These are phyloP conservation scores for Chlamydotis undulata DNA, from an alignment of 2,113 vertebrate species.

Conservation along the genomic window DNA sequence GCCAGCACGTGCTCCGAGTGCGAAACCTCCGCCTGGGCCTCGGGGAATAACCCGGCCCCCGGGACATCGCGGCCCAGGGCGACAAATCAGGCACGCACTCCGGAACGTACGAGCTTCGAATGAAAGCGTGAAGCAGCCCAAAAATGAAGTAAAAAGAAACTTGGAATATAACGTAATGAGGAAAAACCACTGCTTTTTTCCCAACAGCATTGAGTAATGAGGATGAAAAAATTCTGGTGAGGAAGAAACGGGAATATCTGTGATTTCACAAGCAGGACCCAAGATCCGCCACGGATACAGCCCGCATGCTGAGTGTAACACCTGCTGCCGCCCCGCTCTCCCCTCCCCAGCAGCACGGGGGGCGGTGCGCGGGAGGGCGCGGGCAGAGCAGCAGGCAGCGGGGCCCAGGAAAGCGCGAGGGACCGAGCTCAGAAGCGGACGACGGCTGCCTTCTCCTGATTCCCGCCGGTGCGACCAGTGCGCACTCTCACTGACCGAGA, in stretches of 20 bases:
- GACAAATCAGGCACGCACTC: accelerated
- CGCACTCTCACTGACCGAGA: accelerated
- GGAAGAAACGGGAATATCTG: not conserved
- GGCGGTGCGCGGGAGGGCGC: not conserved
- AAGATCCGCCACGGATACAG: not conserved
- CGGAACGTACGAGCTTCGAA: not conserved
- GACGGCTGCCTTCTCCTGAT: not conserved
- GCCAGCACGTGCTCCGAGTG: accelerated
- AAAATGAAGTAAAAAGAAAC: not conserved
- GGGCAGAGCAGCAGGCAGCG: accelerated
- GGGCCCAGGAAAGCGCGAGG: too few relatives aligned
- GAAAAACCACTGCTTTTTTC: accelerated
- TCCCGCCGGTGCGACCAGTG: accelerated
- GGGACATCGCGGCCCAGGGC: accelerated
- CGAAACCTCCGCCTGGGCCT: not conserved
- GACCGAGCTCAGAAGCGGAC: not conserved
- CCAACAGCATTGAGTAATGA: not conserved
- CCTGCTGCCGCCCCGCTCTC: too few relatives aligned
- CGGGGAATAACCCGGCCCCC: not conserved
- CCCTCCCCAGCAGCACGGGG: not conserved
- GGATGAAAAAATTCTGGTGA: not conserved
- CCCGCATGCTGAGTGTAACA: accelerated
- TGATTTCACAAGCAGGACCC: not conserved
- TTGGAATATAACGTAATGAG: not conserved
- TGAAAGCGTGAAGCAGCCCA: not conserved